Percentiles rank a stretch among this genome's conserved stretches.
Conservation (phyloP, 1,140 invertebrate species). For the Dinothrombium tinctorium region DNA sequence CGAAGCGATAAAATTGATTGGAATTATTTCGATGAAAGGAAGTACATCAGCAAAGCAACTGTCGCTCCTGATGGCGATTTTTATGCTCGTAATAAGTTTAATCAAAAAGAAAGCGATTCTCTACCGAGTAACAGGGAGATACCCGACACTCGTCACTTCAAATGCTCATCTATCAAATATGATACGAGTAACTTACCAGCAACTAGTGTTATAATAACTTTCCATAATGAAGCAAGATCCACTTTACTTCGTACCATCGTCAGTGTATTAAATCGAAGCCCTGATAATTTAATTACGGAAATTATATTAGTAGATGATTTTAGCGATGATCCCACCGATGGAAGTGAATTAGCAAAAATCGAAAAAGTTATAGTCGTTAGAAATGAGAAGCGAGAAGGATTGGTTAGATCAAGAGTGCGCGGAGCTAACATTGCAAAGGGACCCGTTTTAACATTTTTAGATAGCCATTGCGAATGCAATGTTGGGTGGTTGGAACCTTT, state of each 20-base stretch:
- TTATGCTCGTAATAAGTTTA: too few species aligned
- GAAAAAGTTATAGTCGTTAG: conserved; percentile 47
- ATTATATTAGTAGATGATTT: conserved; percentile 29
- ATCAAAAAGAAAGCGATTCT: too few species aligned
- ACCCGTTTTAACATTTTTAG: conserved; percentile 81
- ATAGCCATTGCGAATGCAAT: conserved; percentile 75
- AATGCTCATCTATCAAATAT: too few species aligned
- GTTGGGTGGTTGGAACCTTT: conserved; percentile 88
- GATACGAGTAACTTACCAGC: conserved; percentile 14
- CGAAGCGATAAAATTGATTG: too few species aligned
- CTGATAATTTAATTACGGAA: conserved; percentile 22
- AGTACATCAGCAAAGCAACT: too few species aligned
- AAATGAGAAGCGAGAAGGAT: conserved; percentile 64
- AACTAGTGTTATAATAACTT: conserved; percentile 26
- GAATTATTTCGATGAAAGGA: too few species aligned
- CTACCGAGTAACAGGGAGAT: too few species aligned
- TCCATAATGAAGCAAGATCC: conserved; percentile 29
- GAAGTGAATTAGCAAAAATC: conserved; percentile 59
- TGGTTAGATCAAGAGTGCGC: conserved; percentile 74
- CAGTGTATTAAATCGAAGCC: conserved; percentile 25
- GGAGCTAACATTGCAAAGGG: conserved; percentile 73
- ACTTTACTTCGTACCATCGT: conserved; percentile 25
- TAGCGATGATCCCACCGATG: conserved; percentile 45
- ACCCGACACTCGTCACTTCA: too few species aligned
- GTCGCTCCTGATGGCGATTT: too few species aligned